Evolutionary conservation across 2,888 invertebrate species (phyloP), one percentile per base, ranked within the genome.

Genomic region (Drosophila mayaguana): DNA sequence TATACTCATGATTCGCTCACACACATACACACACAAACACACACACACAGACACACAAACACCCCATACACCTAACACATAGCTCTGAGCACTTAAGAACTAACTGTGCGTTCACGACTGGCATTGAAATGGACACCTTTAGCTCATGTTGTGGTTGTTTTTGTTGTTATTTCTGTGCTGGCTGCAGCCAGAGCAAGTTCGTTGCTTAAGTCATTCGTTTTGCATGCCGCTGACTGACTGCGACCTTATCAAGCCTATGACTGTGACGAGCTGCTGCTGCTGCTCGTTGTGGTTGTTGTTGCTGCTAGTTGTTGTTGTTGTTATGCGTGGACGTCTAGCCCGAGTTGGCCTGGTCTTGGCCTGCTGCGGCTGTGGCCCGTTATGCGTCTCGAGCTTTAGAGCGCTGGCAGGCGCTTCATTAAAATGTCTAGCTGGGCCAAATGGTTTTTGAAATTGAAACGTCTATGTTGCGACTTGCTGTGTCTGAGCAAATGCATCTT

Each of bases 401-500:
- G 66, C 74, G 75, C 74, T 75, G 76, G 77, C 78, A 78, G 50
- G 77, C 83, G 84, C 77, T 87, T 87, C 87, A 87, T 88, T 88
- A 88, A 87, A 86, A 88, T 83, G 89, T 90, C 89, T 88, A 72
- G 80, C 88, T 88, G 73, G 75, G 84, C 73, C 84, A 84, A 83
- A 86, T 81, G 78, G 72, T 62, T 80, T 75, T 76, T 88, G 87
- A 87, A 87, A 87, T 90, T 87, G 87, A 87, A 87, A 90, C 90
- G 87, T 90, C 83, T 86, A 55, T 74, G 89, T 86, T 63, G 66
- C 53, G 72, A 67, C 80, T 62, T 59, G 66, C 64, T 50, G 62
- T 64, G 69, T 65, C 63, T 60, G 67, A 57, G 69, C 83, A 73
- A 83, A 82, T 87, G 84, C 84, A 87, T 83, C 83, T 75, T 83